Percentiles rank a stretch among this genome's conserved stretches.
Evolutionary conservation across 2,888 invertebrate species (phyloP).

Genomic region (Plagodis dolabraria): DNA sequence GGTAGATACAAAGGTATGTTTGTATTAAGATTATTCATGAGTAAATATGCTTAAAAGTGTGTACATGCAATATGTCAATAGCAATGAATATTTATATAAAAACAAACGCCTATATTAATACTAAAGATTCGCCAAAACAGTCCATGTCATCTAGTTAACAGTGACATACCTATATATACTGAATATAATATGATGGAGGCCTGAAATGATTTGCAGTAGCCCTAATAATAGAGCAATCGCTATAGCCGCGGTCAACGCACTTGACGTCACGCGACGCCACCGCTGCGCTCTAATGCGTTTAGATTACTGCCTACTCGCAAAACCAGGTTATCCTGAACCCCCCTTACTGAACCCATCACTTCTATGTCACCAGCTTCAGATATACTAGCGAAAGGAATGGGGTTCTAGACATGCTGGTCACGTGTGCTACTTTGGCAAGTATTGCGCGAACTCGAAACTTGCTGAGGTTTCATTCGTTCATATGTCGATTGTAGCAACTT

Average conservation of each 20-base stretch:
- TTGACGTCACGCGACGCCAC: constrained; percentile 76
- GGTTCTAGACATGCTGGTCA: constrained; percentile 46
- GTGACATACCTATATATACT: no score
- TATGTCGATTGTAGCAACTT: constrained; percentile 47
- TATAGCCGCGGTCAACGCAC: constrained; percentile 77
- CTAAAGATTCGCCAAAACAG: no score
- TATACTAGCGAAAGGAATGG: constrained; percentile 32
- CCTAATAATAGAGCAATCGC: constrained; percentile 75
- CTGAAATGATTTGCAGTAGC: constrained; percentile 52
- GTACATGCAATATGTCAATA: no score
- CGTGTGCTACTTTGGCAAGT: constrained; percentile 58
- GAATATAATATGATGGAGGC: no score
- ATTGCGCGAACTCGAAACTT: constrained; percentile 71
- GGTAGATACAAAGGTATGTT: no score
- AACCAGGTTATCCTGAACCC: constrained; percentile 56
- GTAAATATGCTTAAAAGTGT: no score
- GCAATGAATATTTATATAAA: no score
- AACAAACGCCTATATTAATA: no score
- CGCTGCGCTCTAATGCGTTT: constrained; percentile 78
- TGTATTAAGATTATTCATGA: no score
- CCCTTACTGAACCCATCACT: constrained; percentile 21
- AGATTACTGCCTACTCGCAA: constrained; percentile 74
- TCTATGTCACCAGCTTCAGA: constrained; percentile 22
- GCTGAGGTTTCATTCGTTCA: constrained; percentile 63
- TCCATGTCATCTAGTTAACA: no score